Conservation (phyloP, 2,797 vertebrate species). For the Argya squamiceps region DNA sequence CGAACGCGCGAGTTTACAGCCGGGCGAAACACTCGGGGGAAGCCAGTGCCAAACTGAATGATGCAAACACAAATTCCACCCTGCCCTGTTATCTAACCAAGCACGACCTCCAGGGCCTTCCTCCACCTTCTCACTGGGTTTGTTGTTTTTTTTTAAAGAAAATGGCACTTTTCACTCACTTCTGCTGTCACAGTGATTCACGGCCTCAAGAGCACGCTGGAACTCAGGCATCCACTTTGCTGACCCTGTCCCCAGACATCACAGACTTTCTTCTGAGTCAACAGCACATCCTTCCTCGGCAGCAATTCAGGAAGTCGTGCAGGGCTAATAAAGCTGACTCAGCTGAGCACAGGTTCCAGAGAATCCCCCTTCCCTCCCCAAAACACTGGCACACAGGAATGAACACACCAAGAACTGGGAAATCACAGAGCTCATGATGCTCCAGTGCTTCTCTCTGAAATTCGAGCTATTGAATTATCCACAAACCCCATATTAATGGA, state of each 20-base stretch:
- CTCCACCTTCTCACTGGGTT: background rate
- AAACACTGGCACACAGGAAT: background rate
- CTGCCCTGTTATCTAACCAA: background rate
- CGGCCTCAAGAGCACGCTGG: rapidly evolving
- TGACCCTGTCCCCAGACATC: background rate
- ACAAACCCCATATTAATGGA: background rate
- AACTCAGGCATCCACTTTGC: background rate
- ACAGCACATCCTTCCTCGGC: background rate
- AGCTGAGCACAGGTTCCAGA: background rate
- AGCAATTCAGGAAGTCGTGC: background rate
- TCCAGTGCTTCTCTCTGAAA: background rate
- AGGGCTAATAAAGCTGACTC: background rate
- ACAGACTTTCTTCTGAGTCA: background rate
- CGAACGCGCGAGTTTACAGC: background rate
- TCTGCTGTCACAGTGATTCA: background rate
- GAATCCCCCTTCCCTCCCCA: background rate
- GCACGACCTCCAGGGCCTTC: rapidly evolving
- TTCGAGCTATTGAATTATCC: too few species aligned
- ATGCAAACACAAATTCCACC: constrained; percentile 11
- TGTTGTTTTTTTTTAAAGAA: background rate
- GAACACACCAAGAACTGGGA: background rate
- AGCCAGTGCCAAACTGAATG: background rate
- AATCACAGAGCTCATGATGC: rapidly evolving
- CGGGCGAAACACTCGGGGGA: background rate
- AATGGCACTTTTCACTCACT: background rate